phyloP scores from a whole-genome alignment of 2,797 vertebrate species.

The Pangasius macronema region DNA sequence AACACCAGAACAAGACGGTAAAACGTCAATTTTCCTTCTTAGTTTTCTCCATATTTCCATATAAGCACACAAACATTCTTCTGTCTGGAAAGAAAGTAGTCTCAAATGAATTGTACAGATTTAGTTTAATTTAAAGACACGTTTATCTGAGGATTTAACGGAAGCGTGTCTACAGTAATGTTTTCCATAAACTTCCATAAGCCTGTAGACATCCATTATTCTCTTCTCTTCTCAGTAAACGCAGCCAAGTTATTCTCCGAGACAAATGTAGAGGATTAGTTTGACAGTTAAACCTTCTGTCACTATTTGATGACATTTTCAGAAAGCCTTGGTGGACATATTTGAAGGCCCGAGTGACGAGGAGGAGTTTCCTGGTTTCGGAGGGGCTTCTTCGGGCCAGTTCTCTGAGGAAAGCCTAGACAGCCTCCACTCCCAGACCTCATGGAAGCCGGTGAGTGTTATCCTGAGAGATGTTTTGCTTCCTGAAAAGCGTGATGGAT shows the following conservation, averaged over 20 bases:
- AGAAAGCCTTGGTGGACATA: constrained; percentile 43
- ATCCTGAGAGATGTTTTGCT: not conserved
- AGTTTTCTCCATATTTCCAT: not conserved
- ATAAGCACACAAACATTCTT: not conserved
- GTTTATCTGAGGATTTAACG: not conserved
- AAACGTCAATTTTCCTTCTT: not conserved
- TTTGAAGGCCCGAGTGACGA: constrained; percentile 49
- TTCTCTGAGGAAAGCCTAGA: constrained; percentile 53
- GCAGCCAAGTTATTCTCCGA: no score
- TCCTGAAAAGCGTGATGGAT: not conserved
- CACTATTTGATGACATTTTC: constrained; percentile 1
- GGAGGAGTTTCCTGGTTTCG: constrained; percentile 48
- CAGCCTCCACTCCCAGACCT: constrained; percentile 47
- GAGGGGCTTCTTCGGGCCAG: constrained; percentile 2
- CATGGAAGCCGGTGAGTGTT: constrained; percentile 49
- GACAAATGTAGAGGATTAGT: not conserved
- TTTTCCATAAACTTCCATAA: no score
- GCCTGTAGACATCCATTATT: not conserved
- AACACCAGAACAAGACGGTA: not conserved
- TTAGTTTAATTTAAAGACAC: not conserved
- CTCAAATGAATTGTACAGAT: not conserved
- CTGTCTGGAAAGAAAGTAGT: not conserved
- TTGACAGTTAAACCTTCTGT: not conserved
- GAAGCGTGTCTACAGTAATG: not conserved
- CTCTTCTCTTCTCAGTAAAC: not conserved